phyloP scores from a whole-genome alignment of 64 coral and sea anemone genomes.

The Acropora tenuis region DNA sequence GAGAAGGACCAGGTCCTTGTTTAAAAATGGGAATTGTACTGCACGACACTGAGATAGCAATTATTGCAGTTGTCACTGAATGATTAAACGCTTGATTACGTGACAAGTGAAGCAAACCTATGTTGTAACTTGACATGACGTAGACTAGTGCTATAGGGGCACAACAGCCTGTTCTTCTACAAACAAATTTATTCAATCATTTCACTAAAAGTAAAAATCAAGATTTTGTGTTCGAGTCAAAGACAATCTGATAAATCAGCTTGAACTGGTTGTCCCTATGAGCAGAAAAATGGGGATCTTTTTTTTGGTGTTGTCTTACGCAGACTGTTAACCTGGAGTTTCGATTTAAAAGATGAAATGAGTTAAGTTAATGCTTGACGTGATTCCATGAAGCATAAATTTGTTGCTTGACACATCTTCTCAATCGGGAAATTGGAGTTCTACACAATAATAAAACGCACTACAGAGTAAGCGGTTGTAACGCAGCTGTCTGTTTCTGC shows the following conservation, averaged over 20 bases:
- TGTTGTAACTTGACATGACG: neutral
- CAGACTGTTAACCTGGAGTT: neutral
- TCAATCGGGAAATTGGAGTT: slow-evolving; percentile 11
- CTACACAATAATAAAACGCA: neutral
- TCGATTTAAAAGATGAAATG: neutral
- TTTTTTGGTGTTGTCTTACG: neutral
- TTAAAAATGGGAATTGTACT: neutral
- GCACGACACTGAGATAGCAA: too few relatives aligned
- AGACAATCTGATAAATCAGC: neutral
- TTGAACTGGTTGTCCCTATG: neutral
- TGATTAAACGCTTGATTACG: slow-evolving; percentile 30
- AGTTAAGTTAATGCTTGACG: neutral
- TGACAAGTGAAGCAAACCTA: slow-evolving; percentile 6
- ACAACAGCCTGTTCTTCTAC: neutral
- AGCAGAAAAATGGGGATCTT: neutral
- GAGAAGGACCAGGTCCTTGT: too few relatives aligned
- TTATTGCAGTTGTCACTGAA: neutral
- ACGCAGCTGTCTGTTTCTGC: too few relatives aligned
- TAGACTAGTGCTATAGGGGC: neutral
- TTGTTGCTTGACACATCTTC: neutral
- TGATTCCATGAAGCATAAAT: neutral
- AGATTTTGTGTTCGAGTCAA: neutral
- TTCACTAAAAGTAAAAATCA: neutral
- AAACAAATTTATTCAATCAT: slow-evolving; percentile 36
- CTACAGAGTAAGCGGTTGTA: neutral